Evolutionary conservation across 1,140 invertebrate genomes (phyloP), one percentile per base, ranked within the genome.

Genomic region (Mactra quadrangularis): DNA sequence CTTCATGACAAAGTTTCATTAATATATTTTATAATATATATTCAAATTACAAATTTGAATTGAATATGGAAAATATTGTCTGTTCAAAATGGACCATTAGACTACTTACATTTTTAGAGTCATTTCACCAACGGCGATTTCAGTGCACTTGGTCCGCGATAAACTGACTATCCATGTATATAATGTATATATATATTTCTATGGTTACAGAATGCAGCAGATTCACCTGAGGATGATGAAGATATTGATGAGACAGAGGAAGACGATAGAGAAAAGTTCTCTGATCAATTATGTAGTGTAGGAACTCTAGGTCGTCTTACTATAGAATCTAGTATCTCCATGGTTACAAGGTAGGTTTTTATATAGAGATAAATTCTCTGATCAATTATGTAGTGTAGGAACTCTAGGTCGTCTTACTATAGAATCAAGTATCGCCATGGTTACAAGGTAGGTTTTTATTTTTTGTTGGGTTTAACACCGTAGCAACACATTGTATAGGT

Each of bases 211-310:
- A 71, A 87, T 41, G 83, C 78, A 53, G 77, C 59, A 47, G 86
- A 85, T 79, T 89, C 90, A 31, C 91, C 92, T 13, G 94, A 95
- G 78, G 92, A 93, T 31, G 91, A 93, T 17, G 94, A 95, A 82
- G 95, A 96, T 84, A 94, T 95, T 66, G 95, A 96, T 87, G 95
- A 95, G 83, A 93, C 93, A 27, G 96, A 96, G 90, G 96, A 96
- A 87, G 94, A 95, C 89, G 96, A 97, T 90, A 91, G 95, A 78
- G 94, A 94, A 7, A 95, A 94, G 89, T 96, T 95, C 90, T 94
- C 95, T 78, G 95, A 96, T 84, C 95, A 96, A 87, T 90, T 97
- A 33, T 94, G 95, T 91, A 93, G 94, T 38, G 95, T 96, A 71
- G 96, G 95, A 87, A 82, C 92, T 3, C 90, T 95, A 82, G 93